These are phyloP conservation scores for Glandiceps talaboti DNA, from an alignment of 53 echinoderm and acorn worm genomes.

Conservation along the genomic window DNA sequence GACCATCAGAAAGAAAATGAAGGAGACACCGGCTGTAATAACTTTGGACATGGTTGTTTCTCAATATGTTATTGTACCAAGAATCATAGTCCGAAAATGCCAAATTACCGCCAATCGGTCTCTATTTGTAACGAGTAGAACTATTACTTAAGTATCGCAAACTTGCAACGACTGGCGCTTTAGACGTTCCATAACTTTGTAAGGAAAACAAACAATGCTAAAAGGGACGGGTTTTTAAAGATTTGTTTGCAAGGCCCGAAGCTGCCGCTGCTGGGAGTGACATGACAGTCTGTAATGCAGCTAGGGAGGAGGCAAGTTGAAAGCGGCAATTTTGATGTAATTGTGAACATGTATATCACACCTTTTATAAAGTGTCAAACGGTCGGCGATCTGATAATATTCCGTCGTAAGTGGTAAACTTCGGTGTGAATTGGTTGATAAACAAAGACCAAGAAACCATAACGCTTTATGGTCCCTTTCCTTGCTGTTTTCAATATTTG, in stretches of 20 bases:
- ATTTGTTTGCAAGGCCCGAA: no score
- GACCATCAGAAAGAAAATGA: not conserved
- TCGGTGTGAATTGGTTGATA: not conserved
- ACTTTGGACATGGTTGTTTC: no score
- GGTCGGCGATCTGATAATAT: not conserved
- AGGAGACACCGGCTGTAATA: not conserved
- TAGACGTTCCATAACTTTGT: not conserved
- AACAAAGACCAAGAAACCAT: not conserved
- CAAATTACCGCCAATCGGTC: no score
- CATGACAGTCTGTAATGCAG: not conserved
- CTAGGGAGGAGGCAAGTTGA: not conserved
- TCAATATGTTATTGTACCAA: no score
- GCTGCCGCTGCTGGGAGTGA: no score
- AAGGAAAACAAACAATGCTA: not conserved
- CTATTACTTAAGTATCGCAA: no score
- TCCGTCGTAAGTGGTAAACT: not conserved
- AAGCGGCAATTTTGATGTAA: not conserved
- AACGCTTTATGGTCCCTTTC: not conserved
- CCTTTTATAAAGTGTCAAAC: not conserved
- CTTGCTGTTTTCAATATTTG: no score
- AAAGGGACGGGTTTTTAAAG: not conserved
- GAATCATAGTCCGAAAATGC: no score
- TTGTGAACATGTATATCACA: not conserved
- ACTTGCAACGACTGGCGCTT: no score
- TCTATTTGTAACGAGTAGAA: no score